Base-by-base conservation (phyloP, 2,888 invertebrate genomes). In the Orthonevra nobilis region DNA sequence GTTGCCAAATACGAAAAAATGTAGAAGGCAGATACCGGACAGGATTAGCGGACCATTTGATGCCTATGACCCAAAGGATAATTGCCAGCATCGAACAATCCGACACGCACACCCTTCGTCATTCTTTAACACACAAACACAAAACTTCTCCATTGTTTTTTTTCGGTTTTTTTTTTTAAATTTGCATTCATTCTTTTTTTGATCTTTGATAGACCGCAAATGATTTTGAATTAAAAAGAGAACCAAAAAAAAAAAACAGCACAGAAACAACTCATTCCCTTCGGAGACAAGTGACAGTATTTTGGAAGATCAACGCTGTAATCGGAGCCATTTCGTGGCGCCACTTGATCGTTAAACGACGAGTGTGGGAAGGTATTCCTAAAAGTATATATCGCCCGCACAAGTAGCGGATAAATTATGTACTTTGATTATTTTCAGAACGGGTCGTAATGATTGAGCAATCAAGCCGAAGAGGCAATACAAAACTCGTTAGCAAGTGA, bases 41-140 rank as follows among this genome's bases (percentile, higher is more conserved):
- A 58, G 63, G 70, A 77, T 77, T 77, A 77, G 63, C 52, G 38
- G 40, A 40, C 7, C 28, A 60, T 72, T 60, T 64, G 64, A 58
- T 60, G 72, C 40, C 50, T 70, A 46, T 70, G 52, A 64, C 77
- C 72, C 32, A 50, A 32, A 77, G 77, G 77, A 77, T 77, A 77
- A 72, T 77, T 77, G 77, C 46, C 60, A 60, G 50, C 52, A 58
- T n/a, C 7, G 5, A 46, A 54, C 72, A 72, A 58, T n/a, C 7
- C 4, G 40, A 54, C 72, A 72, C 77, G 72, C 70, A 72, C 77
- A 46, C 58, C 42, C 12, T 52, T 32, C 54, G 46, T 56, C 46
- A 30, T 12, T 70, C 30, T 12, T n/a, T 3, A n/a, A 7, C 3
- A 12, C 7, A 42, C 12, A 15, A 9, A 6, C 15, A 12, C 20